Conservation (phyloP, 1,140 invertebrate genomes). For the Diplogasteroides magnus region DNA sequence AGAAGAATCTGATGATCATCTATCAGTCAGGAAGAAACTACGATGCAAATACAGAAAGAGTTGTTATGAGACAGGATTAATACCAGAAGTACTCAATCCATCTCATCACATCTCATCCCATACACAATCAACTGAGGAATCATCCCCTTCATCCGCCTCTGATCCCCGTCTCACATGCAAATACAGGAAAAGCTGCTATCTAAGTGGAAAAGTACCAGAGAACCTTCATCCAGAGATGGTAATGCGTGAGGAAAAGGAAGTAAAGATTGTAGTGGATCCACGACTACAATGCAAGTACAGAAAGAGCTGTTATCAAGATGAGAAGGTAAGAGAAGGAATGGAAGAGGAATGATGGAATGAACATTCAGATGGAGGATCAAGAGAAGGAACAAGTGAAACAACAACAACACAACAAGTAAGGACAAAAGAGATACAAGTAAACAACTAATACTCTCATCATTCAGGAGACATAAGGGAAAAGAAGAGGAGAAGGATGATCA, state of each 20-base stretch:
- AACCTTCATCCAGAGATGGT: too few species aligned
- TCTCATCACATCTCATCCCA: constrained; percentile 8
- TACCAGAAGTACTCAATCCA: constrained; percentile 13
- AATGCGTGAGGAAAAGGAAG: constrained; percentile 8
- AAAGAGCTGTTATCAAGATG: constrained; percentile 31
- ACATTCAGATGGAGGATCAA: constrained; percentile 6
- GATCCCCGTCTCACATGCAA: too few species aligned
- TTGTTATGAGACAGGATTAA: constrained; percentile 35
- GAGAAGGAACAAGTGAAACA: constrained; percentile 18
- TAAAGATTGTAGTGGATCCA: constrained; percentile 16
- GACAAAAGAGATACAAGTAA: too few species aligned
- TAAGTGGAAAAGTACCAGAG: too few species aligned
- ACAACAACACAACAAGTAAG: constrained; percentile 2
- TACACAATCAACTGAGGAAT: neutral
- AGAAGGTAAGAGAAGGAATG: constrained; percentile 11
- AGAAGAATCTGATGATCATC: constrained; percentile 12
- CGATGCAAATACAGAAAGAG: constrained; percentile 34
- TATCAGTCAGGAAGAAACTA: constrained; percentile 22
- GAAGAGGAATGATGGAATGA: constrained; percentile 1
- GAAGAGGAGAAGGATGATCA: neutral
- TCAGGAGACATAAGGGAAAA: too few species aligned
- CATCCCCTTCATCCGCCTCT: too few species aligned
- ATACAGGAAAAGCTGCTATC: too few species aligned
- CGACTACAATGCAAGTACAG: constrained; percentile 36
- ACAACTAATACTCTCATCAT: too few species aligned